phyloP scores from a whole-genome alignment of 2,113 vertebrate genomes.

The Cygnus buccinator region DNA sequence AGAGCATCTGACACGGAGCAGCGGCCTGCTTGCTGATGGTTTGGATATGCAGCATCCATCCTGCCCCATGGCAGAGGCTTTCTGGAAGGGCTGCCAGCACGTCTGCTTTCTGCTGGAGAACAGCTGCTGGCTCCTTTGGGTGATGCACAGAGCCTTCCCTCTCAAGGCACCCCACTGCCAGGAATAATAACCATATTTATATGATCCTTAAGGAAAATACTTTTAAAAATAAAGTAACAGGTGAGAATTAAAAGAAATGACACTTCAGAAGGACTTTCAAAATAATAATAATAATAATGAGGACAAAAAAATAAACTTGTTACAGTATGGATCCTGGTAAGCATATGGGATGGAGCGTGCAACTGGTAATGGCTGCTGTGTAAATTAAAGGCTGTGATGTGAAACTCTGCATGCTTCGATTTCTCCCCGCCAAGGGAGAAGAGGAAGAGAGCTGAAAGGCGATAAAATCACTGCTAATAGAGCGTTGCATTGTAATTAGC shows the following conservation, averaged over 20 bases:
- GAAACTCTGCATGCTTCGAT: neutral
- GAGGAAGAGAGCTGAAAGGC: neutral
- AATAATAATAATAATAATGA: neutral
- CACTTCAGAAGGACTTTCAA: neutral
- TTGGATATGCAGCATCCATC: neutral
- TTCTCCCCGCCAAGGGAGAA: neutral
- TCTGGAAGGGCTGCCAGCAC: fast-evolving
- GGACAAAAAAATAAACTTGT: neutral
- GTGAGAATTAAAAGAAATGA: neutral
- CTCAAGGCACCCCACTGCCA: neutral
- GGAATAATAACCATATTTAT: neutral
- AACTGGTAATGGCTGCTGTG: neutral
- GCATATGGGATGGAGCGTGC: neutral
- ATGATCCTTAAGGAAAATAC: neutral
- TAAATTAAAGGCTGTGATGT: neutral
- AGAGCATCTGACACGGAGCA: neutral
- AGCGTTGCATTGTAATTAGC: neutral
- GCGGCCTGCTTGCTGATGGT: neutral
- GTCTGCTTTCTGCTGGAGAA: neutral
- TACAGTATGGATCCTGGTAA: neutral
- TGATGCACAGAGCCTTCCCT: neutral
- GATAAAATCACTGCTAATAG: neutral
- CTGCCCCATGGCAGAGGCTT: neutral
- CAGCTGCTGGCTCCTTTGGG: neutral
- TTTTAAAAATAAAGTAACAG: neutral